These are phyloP conservation scores for Drosophila melanogaster DNA, from an alignment of 1,140 invertebrate species.

Conservation along the genomic window DNA sequence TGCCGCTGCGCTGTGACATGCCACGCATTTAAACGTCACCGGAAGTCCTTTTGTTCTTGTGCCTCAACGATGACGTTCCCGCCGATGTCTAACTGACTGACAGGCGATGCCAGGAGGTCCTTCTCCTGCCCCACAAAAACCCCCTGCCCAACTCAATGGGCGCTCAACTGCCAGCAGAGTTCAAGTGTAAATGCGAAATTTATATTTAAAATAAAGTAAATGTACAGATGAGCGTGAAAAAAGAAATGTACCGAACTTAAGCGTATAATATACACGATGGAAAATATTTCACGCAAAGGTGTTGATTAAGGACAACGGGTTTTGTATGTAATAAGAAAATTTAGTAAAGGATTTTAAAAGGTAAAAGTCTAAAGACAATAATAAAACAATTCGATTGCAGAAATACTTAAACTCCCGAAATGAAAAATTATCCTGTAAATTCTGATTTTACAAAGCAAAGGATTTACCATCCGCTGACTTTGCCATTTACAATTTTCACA, in stretches of 20 bases:
- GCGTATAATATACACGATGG: not conserved
- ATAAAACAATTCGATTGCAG: no score
- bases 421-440: no score
- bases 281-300: not conserved
- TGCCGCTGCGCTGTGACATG: slow-evolving; percentile 75
- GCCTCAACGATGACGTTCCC: slow-evolving; percentile 55
- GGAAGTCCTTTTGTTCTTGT: slow-evolving; percentile 80
- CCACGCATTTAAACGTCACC: slow-evolving; percentile 81
- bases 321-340: no score
- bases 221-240: slow-evolving; percentile 2
- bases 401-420: no score
- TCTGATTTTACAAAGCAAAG: no score
- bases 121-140: not conserved
- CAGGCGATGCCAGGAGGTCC: slow-evolving; percentile 30
- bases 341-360: no score
- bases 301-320: not conserved
- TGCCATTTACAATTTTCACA: not conserved
- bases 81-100: slow-evolving; percentile 42
- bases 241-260: not conserved
- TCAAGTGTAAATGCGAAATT: slow-evolving; percentile 61
- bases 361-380: no score
- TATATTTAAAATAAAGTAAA: slow-evolving; percentile 35
- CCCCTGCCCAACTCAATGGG: slow-evolving; percentile 9
- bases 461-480: not conserved
- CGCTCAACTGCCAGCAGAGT: slow-evolving; percentile 28